These are phyloP conservation scores for Tortrix viridana DNA, from an alignment of 2,888 invertebrate genomes.

Conservation along the genomic window DNA sequence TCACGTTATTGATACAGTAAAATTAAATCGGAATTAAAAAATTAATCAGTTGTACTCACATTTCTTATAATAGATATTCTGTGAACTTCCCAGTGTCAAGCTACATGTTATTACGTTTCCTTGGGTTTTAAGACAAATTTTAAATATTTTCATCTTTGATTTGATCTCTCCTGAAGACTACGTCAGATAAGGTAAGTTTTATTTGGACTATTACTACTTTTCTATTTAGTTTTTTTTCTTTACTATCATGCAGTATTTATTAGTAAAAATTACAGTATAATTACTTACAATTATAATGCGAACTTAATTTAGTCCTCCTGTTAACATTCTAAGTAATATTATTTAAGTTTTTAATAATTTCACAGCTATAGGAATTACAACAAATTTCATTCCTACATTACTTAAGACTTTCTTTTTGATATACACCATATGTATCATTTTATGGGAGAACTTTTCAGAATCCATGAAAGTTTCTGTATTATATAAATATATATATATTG, in stretches of 20 bases:
- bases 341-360: too few relatives aligned
- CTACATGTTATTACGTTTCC: constrained; percentile 20
- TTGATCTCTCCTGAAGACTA: constrained; percentile 20
- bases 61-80: background rate
- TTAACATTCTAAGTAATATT: background rate
- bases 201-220: background rate
- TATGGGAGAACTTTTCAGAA: too few relatives aligned
- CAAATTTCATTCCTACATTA: too few relatives aligned
- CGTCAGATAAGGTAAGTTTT: constrained; percentile 28
- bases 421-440: too few relatives aligned
- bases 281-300: too few relatives aligned
- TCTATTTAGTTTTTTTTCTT: background rate
- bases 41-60: constrained; percentile 9
- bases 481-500: too few relatives aligned
- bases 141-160: constrained; percentile 26
- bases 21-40: background rate
- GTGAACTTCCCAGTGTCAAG: constrained; percentile 24
- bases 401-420: too few relatives aligned
- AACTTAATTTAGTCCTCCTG: too few relatives aligned
- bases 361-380: too few relatives aligned
- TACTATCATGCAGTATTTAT: background rate
- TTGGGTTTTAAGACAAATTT: constrained; percentile 21
- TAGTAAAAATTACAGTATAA: too few relatives aligned
- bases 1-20: constrained; percentile 1
- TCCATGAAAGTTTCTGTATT: too few relatives aligned